Percentiles rank a stretch among this genome's conserved stretches.
phyloP scores from a whole-genome alignment of 2,113 vertebrate species.

The Montifringilla adamsi region DNA sequence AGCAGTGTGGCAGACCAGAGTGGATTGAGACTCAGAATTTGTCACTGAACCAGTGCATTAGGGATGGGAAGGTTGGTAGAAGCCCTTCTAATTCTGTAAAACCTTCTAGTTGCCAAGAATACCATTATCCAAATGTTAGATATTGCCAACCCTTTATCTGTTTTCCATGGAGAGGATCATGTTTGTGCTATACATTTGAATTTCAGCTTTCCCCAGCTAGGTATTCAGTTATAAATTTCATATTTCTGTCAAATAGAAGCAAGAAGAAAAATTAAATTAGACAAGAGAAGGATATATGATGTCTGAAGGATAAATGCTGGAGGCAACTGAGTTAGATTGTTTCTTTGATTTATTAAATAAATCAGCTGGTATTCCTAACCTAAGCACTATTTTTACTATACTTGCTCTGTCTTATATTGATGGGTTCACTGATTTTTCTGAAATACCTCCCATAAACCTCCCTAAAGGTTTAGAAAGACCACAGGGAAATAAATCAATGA shows the following conservation, averaged over 20 bases:
- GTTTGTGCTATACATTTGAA: not conserved
- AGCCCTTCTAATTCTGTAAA: not conserved
- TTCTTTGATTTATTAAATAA: conserved; percentile 59
- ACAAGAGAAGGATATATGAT: not conserved
- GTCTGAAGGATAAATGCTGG: conserved; percentile 16
- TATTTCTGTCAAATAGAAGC: conserved; percentile 12
- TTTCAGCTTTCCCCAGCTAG: not conserved
- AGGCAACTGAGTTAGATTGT: conserved; percentile 3
- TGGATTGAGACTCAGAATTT: not conserved
- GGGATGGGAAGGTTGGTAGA: not conserved
- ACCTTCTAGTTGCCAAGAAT: not conserved
- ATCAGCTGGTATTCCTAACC: conserved; percentile 13
- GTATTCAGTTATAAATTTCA: conserved; percentile 11
- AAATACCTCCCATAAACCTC: conserved; percentile 21
- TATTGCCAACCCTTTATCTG: not conserved
- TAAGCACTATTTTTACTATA: conserved; percentile 19
- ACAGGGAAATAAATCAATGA: conserved; percentile 30
- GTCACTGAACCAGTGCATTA: not conserved
- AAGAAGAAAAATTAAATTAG: conserved; percentile 42
- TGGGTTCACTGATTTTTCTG: conserved; percentile 6
- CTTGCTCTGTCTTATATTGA: not conserved
- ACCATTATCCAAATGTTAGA: not conserved
- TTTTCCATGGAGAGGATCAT: conserved; percentile 36
- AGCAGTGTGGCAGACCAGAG: not conserved
- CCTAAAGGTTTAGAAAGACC: conserved; percentile 11